phyloP scores from a whole-genome alignment of 1,140 invertebrate species.

The Bombus breviceps region DNA sequence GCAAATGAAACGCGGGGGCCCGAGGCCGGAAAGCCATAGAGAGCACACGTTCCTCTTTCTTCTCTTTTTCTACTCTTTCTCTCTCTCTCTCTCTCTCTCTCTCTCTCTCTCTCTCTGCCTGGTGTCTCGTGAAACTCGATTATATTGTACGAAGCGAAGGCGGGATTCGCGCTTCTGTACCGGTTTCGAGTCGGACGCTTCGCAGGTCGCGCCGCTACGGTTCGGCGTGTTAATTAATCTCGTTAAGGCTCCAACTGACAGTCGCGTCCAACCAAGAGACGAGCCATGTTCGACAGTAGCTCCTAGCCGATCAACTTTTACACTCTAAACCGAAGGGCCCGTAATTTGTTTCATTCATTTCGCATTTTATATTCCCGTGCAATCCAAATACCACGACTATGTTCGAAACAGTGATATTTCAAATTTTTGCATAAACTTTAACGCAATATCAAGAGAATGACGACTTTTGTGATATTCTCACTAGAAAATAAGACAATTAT shows the following conservation, averaged over 20 bases:
- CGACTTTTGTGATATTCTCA: no score
- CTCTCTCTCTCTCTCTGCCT: neutral
- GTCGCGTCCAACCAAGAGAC: conserved; percentile 3
- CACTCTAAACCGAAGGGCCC: neutral
- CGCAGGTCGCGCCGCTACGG: conserved; percentile 27
- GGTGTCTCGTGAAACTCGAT: conserved; percentile 42
- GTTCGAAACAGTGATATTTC: no score
- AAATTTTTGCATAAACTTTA: no score
- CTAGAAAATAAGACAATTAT: no score
- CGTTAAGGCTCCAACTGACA: conserved; percentile 42
- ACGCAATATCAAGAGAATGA: no score
- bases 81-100: neutral
- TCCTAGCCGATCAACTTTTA: conserved; percentile 31
- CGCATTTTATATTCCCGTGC: no score
- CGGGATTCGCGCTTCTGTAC: conserved; percentile 38
- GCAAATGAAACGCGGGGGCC: conserved; percentile 31
- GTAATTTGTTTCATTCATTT: neutral
- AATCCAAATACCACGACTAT: no score
- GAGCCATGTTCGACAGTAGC: conserved; percentile 12
- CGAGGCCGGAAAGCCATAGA: conserved; percentile 32
- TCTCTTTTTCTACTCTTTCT: no score
- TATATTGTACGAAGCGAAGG: conserved; percentile 38
- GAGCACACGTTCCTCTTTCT: neutral
- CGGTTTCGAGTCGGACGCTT: conserved; percentile 45
- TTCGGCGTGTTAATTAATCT: conserved; percentile 53